A percentile compares a stretch with the other conserved stretches of the same genome.
Evolutionary conservation across 2,113 vertebrate species (phyloP).

Genomic region (Promerops cafer): DNA sequence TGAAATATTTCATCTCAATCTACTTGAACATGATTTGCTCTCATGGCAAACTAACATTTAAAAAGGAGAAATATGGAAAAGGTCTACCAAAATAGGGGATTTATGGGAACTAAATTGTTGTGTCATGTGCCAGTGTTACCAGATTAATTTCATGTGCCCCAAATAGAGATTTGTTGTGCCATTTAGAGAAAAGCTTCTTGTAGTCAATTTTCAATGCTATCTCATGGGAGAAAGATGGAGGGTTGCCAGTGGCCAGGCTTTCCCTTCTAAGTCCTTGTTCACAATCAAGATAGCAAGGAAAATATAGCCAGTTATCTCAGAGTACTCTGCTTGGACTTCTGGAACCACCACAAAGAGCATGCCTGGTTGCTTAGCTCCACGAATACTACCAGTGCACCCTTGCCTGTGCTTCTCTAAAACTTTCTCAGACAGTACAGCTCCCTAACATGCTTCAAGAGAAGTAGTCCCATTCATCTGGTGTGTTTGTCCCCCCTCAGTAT

Average conservation of each 20-base stretch:
- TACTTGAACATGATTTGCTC: not conserved
- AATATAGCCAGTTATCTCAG: not conserved
- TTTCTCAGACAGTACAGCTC: not conserved
- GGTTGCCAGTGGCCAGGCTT: not conserved
- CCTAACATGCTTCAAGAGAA: not conserved
- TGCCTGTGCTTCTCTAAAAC: not conserved
- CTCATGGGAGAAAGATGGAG: not conserved
- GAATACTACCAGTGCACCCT: too few species aligned
- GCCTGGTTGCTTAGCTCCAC: accelerated
- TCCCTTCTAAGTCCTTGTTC: not conserved
- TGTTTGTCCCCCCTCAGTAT: not conserved
- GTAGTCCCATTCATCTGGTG: not conserved
- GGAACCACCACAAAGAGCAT: not conserved
- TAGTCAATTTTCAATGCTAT: not conserved
- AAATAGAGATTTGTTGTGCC: not conserved
- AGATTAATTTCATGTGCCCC: not conserved
- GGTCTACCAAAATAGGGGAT: not conserved
- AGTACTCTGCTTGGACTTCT: not conserved
- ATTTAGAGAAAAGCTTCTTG: not conserved
- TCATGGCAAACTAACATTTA: not conserved
- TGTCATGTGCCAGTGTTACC: not conserved
- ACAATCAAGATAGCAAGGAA: not conserved
- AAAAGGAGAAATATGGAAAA: not conserved
- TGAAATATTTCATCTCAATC: not conserved
- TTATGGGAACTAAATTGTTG: not conserved